These are phyloP conservation scores for Cettia cetti DNA, from an alignment of 2,113 vertebrate genomes.

Conservation along the genomic window DNA sequence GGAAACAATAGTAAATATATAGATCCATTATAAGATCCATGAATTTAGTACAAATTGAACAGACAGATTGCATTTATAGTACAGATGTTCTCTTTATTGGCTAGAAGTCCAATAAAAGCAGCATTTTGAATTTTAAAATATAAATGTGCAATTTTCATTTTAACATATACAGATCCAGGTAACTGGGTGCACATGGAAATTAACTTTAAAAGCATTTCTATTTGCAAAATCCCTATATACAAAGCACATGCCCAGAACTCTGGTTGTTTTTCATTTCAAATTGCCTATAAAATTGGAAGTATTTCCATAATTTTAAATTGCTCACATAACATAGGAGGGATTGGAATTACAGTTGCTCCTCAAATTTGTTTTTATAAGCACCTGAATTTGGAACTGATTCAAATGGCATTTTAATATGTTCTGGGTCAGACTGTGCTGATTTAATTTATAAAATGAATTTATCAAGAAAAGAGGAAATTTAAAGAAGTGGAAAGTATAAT, in stretches of 20 bases:
- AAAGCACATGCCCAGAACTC: neutral
- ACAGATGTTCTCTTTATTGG: constrained; percentile 56
- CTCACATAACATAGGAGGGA: constrained; percentile 38
- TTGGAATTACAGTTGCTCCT: constrained; percentile 49
- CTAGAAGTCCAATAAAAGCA: constrained; percentile 33
- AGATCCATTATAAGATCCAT: neutral
- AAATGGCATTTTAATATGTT: constrained; percentile 30
- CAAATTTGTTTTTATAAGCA: constrained; percentile 70
- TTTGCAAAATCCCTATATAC: constrained; percentile 52
- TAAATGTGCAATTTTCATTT: constrained; percentile 58
- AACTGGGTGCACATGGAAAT: constrained; percentile 63
- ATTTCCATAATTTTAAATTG: constrained; percentile 66
- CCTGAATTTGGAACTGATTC: constrained; percentile 59
- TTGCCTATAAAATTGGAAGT: constrained; percentile 65
- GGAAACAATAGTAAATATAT: constrained; percentile 26
- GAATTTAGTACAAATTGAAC: constrained; percentile 35
- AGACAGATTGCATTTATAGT: constrained; percentile 3
- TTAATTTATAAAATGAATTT: constrained; percentile 47
- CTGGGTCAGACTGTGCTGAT: constrained; percentile 23
- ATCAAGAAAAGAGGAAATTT: constrained; percentile 6
- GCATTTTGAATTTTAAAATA: constrained; percentile 53
- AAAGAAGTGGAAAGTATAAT: neutral
- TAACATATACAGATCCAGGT: constrained; percentile 30
- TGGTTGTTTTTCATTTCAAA: constrained; percentile 66
- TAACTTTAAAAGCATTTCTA: constrained; percentile 47